A percentile compares a stretch with the other conserved stretches of the same genome.
phyloP scores from a whole-genome alignment of 1,140 invertebrate genomes.

The Apis laboriosa region DNA sequence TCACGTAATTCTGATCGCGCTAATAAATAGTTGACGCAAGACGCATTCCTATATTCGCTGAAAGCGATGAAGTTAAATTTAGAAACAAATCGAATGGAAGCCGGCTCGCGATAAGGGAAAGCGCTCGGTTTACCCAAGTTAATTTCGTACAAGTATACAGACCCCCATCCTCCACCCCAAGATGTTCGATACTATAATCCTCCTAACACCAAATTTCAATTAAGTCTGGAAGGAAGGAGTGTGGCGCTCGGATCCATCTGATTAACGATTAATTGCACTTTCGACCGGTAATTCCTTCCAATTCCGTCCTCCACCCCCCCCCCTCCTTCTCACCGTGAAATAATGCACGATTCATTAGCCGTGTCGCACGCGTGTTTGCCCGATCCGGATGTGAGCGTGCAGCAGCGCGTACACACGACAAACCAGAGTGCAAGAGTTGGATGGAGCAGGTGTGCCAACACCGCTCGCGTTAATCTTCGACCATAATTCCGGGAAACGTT shows the following conservation, averaged over 20 bases:
- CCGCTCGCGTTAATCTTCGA: constrained; percentile 72
- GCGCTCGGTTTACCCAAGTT: not conserved
- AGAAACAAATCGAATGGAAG: too few relatives aligned
- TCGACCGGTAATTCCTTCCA: not conserved
- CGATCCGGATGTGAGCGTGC: not conserved
- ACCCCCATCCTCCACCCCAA: not conserved
- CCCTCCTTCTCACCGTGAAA: not conserved
- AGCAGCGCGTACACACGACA: not conserved
- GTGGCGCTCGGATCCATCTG: not conserved
- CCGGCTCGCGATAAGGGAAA: too few relatives aligned
- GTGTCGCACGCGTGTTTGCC: constrained; percentile 23
- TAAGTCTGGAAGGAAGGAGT: not conserved
- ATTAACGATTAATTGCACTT: not conserved
- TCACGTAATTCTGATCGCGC: too few relatives aligned
- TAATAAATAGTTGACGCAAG: too few relatives aligned
- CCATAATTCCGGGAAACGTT: constrained; percentile 66
- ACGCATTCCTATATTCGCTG: too few relatives aligned
- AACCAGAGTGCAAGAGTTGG: constrained; percentile 15
- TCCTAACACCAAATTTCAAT: not conserved
- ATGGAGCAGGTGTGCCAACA: constrained; percentile 74
- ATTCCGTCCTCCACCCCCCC: not conserved
- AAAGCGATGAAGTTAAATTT: too few relatives aligned
- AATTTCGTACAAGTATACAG: not conserved
- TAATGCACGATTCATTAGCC: constrained; percentile 17
- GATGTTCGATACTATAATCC: not conserved